A percentile compares a stretch with the other conserved stretches of the same genome.
Evolutionary conservation across 2,797 vertebrate species (phyloP).

Genomic region (Tragopan temminckii): DNA sequence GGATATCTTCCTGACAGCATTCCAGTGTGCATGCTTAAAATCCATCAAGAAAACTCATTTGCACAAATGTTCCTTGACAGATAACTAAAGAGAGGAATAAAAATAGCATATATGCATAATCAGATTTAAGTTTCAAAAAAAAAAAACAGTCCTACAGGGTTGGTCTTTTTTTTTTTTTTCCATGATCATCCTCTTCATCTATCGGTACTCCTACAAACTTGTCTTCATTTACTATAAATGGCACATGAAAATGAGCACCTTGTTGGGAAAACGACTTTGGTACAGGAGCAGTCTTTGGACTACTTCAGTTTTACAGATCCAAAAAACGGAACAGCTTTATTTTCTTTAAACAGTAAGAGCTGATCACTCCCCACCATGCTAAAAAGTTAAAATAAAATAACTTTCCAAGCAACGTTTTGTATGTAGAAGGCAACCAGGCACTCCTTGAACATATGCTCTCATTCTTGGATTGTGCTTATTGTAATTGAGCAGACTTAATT

Average conservation of each 20-base stretch:
- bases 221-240: conserved; percentile 69
- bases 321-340: conserved; percentile 39
- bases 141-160: conserved; percentile 42
- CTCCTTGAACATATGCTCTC: neutral
- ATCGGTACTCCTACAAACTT: conserved; percentile 63
- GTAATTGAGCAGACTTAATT: neutral
- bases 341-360: conserved; percentile 10
- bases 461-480: neutral
- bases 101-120: conserved; percentile 67
- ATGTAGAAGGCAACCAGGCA: neutral
- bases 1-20: conserved; percentile 57
- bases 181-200: conserved; percentile 57
- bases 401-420: conserved; percentile 5
- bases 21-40: conserved; percentile 46
- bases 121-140: conserved; percentile 62
- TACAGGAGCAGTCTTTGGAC: conserved; percentile 27
- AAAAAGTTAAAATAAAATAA: conserved; percentile 3
- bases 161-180: neutral
- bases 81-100: conserved; percentile 69
- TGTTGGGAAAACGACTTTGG: conserved; percentile 31
- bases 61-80: conserved; percentile 70
- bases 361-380: neutral
- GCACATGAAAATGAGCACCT: conserved; percentile 36
- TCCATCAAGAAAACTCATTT: conserved; percentile 71
- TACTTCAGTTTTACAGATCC: conserved; percentile 26